phyloP scores from a whole-genome alignment of 64 coral and sea anemone genomes.

The Pachyseris speciosa region DNA sequence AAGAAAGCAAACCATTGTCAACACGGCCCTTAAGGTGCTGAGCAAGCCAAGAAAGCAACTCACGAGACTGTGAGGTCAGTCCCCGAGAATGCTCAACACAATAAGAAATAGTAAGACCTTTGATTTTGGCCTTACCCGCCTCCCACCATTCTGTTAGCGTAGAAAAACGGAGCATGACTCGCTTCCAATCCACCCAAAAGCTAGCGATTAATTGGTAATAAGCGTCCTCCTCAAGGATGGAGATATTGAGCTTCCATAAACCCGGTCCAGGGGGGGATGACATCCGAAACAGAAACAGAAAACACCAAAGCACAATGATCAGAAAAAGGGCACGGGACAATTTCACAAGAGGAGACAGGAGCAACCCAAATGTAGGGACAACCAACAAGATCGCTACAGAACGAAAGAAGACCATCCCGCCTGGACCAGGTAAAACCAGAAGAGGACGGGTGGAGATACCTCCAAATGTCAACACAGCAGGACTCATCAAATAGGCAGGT shows the following conservation, averaged over 20 bases:
- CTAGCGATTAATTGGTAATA: neutral
- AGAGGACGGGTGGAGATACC: neutral
- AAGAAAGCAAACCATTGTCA: neutral
- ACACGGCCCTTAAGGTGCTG: neutral
- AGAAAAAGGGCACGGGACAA: constrained; percentile 1
- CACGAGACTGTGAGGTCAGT: neutral
- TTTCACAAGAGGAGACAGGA: neutral
- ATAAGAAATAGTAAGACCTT: constrained; percentile 15
- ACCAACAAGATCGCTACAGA: constrained; percentile 19
- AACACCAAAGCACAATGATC: constrained; percentile 9
- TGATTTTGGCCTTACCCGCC: constrained; percentile 2
- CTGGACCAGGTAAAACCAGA: constrained; percentile 23
- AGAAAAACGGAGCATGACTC: neutral
- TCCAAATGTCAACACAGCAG: neutral
- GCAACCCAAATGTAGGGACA: neutral
- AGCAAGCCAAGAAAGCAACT: neutral
- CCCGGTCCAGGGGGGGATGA: neutral
- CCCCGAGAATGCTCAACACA: neutral
- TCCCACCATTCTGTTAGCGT: constrained; percentile 59
- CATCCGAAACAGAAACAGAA: neutral
- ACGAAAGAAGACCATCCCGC: neutral
- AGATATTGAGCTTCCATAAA: constrained; percentile 44
- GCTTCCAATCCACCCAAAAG: constrained; percentile 47
- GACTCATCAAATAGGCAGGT: neutral
- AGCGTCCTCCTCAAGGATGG: neutral